Base-by-base conservation (phyloP, 2,113 vertebrate species). In the Indri indri region DNA sequence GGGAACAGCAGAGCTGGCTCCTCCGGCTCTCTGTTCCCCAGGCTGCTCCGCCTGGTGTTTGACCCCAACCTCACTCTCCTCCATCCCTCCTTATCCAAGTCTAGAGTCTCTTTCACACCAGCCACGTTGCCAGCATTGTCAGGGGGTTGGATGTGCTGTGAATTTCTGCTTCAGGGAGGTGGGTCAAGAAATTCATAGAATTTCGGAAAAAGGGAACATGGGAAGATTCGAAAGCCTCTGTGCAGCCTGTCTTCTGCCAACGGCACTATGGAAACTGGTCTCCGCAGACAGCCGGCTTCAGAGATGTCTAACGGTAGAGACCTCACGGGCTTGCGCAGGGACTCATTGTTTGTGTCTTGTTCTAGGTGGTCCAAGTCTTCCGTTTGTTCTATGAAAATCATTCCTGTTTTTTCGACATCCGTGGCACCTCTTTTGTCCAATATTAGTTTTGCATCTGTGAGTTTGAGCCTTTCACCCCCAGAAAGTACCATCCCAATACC, bases 241-340 rank as follows among this genome's bases (percentile, higher is more conserved):
- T 16, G 14, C 8, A n/a, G 57, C 5, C 37, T 12, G 54, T 5
- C 50, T 32, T 63, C 22, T 34, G 14, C 8, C 34, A 32, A 9
- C 12, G 23, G 52, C 20, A 0, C 0, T 2, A 6, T 52, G 42
- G 47, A 50, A 27, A 52, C 54, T 1, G 45, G 20, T n/a, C 6
- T 11, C n/a, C 81, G 22, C 34, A 27, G 47, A 27, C 42, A 63
- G 27, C 34, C 22, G 66, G 32, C 57, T 74, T n/a, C 27, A 66
- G 42, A 88, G 23, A 0, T 59, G 12, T 23, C 20, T 47, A 66
- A 86, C 14, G 42, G 1, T 25, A 42, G 47, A 61, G 42, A 13
- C 8, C 7, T 18, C 42, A 17, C 2, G 42, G 70, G 40, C 16
- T 32, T 81, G 23, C 5, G 16, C 20, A 8, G 50, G 25, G 9